Percentiles rank a stretch among this genome's conserved stretches.
phyloP scores from a whole-genome alignment of 1,140 invertebrate genomes.

The Zaprionus inermis region DNA sequence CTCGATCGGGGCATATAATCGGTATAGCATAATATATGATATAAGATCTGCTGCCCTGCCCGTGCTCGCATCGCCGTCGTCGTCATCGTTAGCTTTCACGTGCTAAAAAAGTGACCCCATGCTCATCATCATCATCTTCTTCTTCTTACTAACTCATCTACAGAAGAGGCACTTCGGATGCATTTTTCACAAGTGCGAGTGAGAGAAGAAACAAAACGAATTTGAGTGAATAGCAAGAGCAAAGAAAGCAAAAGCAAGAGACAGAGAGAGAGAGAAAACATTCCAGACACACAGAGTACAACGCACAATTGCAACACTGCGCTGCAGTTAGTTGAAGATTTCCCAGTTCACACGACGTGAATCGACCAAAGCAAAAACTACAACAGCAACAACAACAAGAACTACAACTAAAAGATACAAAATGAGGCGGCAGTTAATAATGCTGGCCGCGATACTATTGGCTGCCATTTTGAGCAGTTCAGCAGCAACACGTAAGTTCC shows the following conservation, averaged over 20 bases:
- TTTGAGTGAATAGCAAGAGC: constrained; percentile 6
- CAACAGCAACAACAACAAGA: constrained; percentile 20
- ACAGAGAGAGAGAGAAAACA: constrained; percentile 38
- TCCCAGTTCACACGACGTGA: constrained; percentile 9
- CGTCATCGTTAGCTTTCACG: constrained; percentile 36
- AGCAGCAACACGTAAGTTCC: constrained; percentile 70
- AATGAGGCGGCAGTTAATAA: constrained; percentile 80
- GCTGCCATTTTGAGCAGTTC: constrained; percentile 68
- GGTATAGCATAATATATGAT: background rate
- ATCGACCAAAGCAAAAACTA: constrained; percentile 31
- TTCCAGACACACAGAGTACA: constrained; percentile 49
- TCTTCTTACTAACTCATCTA: constrained; percentile 26
- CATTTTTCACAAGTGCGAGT: constrained; percentile 74
- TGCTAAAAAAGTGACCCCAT: constrained; percentile 50
- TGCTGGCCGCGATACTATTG: constrained; percentile 80
- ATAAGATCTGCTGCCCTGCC: background rate
- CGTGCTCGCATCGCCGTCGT: constrained; percentile 4
- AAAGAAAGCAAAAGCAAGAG: constrained; percentile 25
- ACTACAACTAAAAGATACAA: constrained; percentile 22
- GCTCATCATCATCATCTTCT: background rate
- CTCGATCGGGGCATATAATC: background rate
- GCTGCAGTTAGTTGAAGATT: constrained; percentile 37
- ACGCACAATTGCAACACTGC: constrained; percentile 35
- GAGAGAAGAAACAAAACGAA: constrained; percentile 39
- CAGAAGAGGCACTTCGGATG: constrained; percentile 63